phyloP scores from a whole-genome alignment of 2,797 vertebrate genomes.

The Pipistrellus pygmaeus region DNA sequence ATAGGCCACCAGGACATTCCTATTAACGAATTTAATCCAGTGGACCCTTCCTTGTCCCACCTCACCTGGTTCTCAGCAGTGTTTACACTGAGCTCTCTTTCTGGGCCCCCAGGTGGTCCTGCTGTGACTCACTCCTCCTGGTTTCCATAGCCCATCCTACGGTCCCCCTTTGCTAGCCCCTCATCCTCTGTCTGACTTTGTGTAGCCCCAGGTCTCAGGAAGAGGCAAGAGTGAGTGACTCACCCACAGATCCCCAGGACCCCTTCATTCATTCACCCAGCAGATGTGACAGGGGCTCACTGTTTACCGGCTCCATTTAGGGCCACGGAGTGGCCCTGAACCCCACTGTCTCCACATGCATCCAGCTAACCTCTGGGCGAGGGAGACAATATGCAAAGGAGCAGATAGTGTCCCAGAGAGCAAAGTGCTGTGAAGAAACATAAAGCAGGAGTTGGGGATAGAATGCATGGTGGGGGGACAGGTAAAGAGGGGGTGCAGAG shows the following conservation, averaged over 20 bases:
- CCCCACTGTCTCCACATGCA: too few relatives aligned
- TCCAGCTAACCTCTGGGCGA: fast-evolving
- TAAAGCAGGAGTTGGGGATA: fast-evolving
- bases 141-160: too few relatives aligned
- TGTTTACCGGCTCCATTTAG: fast-evolving
- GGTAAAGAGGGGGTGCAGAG: too few relatives aligned
- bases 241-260: fast-evolving
- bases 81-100: too few relatives aligned
- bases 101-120: too few relatives aligned
- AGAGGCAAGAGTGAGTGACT: not conserved
- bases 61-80: too few relatives aligned
- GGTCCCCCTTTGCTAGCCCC: not conserved
- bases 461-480: fast-evolving
- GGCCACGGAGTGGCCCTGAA: fast-evolving
- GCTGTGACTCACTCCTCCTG: too few relatives aligned
- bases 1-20: too few relatives aligned
- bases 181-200: not conserved
- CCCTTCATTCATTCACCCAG: too few relatives aligned
- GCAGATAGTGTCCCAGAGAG: fast-evolving
- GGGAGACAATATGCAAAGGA: fast-evolving
- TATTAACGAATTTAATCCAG: fast-evolving
- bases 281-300: fast-evolving
- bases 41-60: fast-evolving
- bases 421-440: not conserved
- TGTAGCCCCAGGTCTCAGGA: not conserved